Conservation (phyloP, 2,797 vertebrate genomes). For the Dallia pectoralis region DNA sequence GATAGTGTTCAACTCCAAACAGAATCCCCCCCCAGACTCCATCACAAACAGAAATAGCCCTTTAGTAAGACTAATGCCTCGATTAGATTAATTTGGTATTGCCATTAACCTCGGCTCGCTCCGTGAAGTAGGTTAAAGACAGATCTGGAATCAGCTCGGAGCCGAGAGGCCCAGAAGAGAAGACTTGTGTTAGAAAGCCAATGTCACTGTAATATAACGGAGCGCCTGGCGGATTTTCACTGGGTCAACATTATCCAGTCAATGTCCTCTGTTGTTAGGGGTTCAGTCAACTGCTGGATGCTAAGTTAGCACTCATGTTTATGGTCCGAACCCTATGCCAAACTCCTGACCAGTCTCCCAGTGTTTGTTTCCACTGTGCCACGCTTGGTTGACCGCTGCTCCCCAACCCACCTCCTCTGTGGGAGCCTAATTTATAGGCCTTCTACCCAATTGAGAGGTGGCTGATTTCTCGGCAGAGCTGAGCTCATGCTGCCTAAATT, state of each 20-base stretch:
- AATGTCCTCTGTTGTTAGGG: background rate
- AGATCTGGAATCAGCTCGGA: constrained; percentile 29
- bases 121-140: constrained; percentile 56
- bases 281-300: constrained; percentile 15
- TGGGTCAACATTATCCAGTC: background rate
- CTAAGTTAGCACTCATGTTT: constrained; percentile 48
- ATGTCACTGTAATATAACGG: constrained; percentile 6
- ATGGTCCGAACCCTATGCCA: background rate
- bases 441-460: constrained; percentile 13
- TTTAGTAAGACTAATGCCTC: constrained; percentile 38
- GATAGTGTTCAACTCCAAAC: background rate
- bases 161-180: background rate
- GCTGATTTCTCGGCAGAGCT: background rate
- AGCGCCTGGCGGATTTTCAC: background rate
- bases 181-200: background rate
- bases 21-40: constrained; percentile 6
- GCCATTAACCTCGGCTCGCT: constrained; percentile 61
- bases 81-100: constrained; percentile 54
- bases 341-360: constrained; percentile 38
- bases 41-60: constrained; percentile 38
- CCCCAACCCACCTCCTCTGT: background rate
- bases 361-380: constrained; percentile 49
- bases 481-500: constrained; percentile 50
- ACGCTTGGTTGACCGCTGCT: constrained; percentile 38
- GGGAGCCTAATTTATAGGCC: constrained; percentile 55